These are phyloP conservation scores for Phymatocera aterrima DNA, from an alignment of 2,888 invertebrate species.

Conservation along the genomic window DNA sequence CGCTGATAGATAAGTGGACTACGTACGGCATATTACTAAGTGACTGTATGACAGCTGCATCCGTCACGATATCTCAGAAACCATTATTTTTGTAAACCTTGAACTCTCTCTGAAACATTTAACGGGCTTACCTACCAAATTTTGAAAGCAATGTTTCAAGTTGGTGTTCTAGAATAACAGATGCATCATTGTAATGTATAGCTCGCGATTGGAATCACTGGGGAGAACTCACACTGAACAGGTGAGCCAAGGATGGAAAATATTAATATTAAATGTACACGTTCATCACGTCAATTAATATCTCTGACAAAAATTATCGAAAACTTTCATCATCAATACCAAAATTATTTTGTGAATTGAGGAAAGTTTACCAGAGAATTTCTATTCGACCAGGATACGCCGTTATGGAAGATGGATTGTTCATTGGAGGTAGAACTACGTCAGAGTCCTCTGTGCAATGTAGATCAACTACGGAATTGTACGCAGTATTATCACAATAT, in stretches of 20 bases:
- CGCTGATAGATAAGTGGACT: conserved; percentile 33
- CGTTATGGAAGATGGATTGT: neutral
- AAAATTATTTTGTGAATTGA: neutral
- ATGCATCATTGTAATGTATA: conserved; percentile 96
- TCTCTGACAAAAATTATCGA: neutral
- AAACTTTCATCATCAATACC: neutral
- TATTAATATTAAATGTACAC: too few species aligned
- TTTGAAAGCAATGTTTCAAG: neutral
- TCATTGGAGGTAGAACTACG: neutral
- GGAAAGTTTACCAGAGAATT: neutral
- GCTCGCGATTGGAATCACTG: conserved; percentile 96
- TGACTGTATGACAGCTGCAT: conserved; percentile 38
- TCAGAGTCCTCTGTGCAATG: neutral
- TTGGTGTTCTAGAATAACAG: conserved; percentile 68
- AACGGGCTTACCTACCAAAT: neutral
- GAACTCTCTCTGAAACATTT: neutral
- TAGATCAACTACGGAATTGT: neutral
- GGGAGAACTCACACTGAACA: conserved; percentile 94
- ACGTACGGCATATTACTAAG: conserved; percentile 30
- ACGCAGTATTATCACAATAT: neutral
- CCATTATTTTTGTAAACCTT: conserved; percentile 24
- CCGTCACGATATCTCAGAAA: conserved; percentile 29
- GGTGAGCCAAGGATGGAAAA: conserved; percentile 79
- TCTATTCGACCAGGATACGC: neutral
- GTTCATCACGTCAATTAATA: neutral